Percentiles rank a stretch among this genome's conserved stretches.
Evolutionary conservation across 2,888 invertebrate species (phyloP).

Genomic region (Philhelius pedissequus): DNA sequence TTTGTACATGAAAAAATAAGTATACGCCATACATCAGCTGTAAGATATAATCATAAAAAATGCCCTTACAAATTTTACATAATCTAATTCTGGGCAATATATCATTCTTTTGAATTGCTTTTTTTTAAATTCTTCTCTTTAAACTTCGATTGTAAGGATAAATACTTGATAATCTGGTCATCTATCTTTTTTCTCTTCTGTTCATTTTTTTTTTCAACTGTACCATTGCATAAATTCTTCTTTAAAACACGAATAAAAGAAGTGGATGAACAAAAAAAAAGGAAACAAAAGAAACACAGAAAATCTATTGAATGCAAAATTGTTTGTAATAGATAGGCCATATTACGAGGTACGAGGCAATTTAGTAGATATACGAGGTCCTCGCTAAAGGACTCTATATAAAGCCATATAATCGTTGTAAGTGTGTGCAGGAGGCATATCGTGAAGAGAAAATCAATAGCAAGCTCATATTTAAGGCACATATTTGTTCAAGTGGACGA

Average conservation of each 20-base stretch:
- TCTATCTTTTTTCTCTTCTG: constrained; percentile 21
- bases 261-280: neutral
- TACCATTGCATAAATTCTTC: constrained; percentile 28
- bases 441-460: constrained; percentile 46
- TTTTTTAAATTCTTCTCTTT: neutral
- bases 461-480: neutral
- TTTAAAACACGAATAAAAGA: neutral
- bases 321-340: constrained; percentile 36
- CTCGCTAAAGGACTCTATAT: constrained; percentile 6
- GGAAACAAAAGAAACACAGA: neutral
- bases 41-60: neutral
- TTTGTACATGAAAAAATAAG: neutral
- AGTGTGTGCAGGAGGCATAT: neutral
- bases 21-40: neutral
- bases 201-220: neutral
- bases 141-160: neutral
- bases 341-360: neutral
- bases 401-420: neutral
- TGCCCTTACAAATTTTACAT: constrained; percentile 4
- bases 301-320: constrained; percentile 38
- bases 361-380: neutral
- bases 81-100: constrained; percentile 5
- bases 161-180: constrained; percentile 35
- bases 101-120: neutral
- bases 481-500: neutral